Conservation (phyloP, 2,113 vertebrate genomes). For the Sakesphorus luctuosus region DNA sequence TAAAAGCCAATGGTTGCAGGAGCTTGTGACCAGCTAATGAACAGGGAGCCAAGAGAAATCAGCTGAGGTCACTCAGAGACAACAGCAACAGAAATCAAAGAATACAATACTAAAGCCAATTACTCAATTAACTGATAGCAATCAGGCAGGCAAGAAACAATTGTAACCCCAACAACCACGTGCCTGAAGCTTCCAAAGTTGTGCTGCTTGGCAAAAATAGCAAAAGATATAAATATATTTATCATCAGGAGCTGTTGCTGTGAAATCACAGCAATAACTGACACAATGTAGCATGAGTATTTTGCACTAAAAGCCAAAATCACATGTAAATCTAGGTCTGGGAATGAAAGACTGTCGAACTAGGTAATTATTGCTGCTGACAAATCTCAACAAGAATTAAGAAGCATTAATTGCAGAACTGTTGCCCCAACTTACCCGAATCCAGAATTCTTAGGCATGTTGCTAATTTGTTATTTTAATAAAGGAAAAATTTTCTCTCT, state of each 20-base stretch:
- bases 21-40: neutral
- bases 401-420: neutral
- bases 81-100: neutral
- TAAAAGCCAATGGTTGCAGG: neutral
- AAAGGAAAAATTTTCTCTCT: conserved; percentile 71
- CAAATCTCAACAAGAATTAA: neutral
- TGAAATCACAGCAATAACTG: neutral
- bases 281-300: neutral
- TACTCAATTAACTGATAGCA: neutral
- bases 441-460: neutral
- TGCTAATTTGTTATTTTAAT: neutral
- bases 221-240: neutral
- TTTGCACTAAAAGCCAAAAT: neutral
- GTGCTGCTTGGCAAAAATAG: neutral
- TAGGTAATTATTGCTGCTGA: neutral
- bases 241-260: neutral
- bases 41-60: neutral
- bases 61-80: neutral
- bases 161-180: neutral
- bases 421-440: neutral
- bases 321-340: neutral
- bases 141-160: neutral
- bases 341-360: neutral
- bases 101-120: neutral
- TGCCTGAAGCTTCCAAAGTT: neutral